Conservation (phyloP, 1,140 invertebrate species). For the Tetramorium simillimum region DNA sequence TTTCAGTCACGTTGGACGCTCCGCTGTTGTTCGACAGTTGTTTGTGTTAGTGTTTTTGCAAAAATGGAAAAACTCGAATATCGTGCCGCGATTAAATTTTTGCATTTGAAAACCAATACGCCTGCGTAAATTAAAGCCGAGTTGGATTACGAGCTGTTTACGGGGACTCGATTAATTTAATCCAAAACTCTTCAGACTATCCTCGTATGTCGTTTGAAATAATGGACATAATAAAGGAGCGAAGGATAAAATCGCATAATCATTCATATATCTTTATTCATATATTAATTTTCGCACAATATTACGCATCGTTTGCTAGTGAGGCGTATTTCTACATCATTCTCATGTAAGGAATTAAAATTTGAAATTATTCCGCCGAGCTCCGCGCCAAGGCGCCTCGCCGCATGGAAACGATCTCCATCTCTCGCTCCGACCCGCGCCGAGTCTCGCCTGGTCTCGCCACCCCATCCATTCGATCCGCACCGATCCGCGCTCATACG, state of each 20-base stretch:
- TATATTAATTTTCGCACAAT: not conserved
- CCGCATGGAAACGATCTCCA: conserved; percentile 44
- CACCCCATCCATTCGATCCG: not conserved
- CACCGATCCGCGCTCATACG: conserved; percentile 24
- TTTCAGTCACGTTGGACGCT: no score
- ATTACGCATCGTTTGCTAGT: not conserved
- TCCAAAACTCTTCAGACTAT: no score
- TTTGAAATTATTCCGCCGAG: conserved; percentile 47
- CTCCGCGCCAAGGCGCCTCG: conserved; percentile 27
- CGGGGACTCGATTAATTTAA: no score
- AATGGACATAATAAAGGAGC: not conserved
- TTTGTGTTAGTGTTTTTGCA: no score
- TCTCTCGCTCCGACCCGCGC: not conserved
- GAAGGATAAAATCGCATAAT: not conserved
- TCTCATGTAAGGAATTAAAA: not conserved
- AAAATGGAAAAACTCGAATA: no score
- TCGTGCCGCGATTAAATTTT: no score
- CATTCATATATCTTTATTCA: not conserved
- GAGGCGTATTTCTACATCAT: not conserved
- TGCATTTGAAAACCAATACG: no score
- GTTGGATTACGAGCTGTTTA: no score
- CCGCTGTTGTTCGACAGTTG: no score
- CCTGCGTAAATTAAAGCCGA: no score
- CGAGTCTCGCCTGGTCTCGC: not conserved
- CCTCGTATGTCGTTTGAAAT: not conserved